Base-by-base conservation (phyloP, 1,140 invertebrate genomes). In the Drosophila oshimai region DNA sequence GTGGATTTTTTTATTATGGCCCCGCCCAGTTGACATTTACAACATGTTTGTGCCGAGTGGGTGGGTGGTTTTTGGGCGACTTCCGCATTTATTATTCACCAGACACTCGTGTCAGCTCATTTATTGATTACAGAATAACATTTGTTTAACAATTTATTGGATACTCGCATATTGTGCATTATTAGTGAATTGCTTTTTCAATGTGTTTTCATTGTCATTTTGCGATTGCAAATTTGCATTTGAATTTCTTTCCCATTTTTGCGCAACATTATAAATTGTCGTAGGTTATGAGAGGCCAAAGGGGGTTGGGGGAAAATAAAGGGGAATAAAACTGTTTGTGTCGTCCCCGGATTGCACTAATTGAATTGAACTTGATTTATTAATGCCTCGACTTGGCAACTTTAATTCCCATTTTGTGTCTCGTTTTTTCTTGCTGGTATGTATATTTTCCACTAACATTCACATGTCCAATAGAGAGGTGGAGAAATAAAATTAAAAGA, bases 291-390 rank as follows among this genome's bases (percentile, higher is more conserved):
- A 65, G 70, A 70, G 74, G 74, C 68, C 69, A 64, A 26, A 28
- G 12, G 42, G 13, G 53, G n/a, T 9, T 9, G 4, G 9, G n/a
- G 20, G 10, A 13, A 13, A 15, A 34, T 36, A 22, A 4, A 4
- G 10, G 28, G 29, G 44, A 49, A 37, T 47, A 31, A 61, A 71
- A 86, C 50, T 78, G 62, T 78, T 62, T 71, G 77, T 70, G 67
- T 57, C 61, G 39, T 68, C 42, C 69, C 53, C 70, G 67, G 53
- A 65, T 51, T 34, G 67, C 72, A 80, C 73, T 87, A 86, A 87
- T 86, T 86, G 81, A 86, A 86, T 86, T 86, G 80, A 86, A 86
- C 81, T 86, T 86, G 80, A 86, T 86, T 86, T 86, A 86, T 86
- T 50, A 74, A 53, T 81, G 72, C 72, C 36, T 42, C 18, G 24